phyloP scores from a whole-genome alignment of 2,797 vertebrate species.

The Sebastolobus altivelis region DNA sequence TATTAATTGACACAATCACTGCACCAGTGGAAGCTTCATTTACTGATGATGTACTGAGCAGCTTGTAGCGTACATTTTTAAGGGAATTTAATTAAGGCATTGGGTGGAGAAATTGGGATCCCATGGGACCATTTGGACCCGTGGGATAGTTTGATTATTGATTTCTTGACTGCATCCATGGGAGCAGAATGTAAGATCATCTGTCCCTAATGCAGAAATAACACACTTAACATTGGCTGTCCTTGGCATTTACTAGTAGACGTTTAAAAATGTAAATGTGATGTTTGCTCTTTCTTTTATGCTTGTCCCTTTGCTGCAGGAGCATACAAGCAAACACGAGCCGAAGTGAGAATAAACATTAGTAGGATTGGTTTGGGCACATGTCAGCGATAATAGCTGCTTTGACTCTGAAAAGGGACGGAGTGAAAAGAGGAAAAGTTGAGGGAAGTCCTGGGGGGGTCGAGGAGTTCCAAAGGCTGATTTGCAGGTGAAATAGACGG shows the following conservation, averaged over 20 bases:
- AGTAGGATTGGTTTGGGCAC: constrained; percentile 42
- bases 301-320: neutral
- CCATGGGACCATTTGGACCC: constrained; percentile 29
- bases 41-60: constrained; percentile 30
- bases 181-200: constrained; percentile 44
- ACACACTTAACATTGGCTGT: constrained; percentile 4
- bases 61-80: constrained; percentile 43
- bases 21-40: constrained; percentile 2
- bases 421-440: constrained; percentile 60
- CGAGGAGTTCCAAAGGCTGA: constrained; percentile 87
- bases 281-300: constrained; percentile 25
- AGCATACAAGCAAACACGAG: constrained; percentile 21
- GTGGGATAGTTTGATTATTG: constrained; percentile 55
- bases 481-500: constrained; percentile 95
- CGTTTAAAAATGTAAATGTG: constrained; percentile 14
- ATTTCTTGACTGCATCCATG: constrained; percentile 42
- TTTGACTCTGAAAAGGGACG: constrained; percentile 61
- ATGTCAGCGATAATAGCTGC: constrained; percentile 49
- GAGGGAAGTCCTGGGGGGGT: constrained; percentile 60
- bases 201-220: constrained; percentile 51
- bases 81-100: constrained; percentile 35
- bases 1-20: neutral
- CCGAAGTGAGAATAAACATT: constrained; percentile 38
- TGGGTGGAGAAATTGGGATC: constrained; percentile 32
- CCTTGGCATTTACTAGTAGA: neutral